Evolutionary conservation across 2,888 invertebrate genomes (phyloP).

Genomic region (Rhagophthalmus giganteus): DNA sequence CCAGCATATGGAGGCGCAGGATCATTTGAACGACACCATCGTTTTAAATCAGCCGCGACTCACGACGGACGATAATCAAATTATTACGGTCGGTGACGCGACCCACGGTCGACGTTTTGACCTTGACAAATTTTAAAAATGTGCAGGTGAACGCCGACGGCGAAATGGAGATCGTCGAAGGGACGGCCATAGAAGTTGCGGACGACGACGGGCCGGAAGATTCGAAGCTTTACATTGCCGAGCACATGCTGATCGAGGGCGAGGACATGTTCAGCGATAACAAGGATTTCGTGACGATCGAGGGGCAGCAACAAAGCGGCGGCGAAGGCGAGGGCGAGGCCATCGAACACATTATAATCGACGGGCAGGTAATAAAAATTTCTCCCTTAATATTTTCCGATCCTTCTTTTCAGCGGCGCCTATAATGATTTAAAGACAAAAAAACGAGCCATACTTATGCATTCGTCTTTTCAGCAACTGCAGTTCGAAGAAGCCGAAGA

Average conservation of each 20-base stretch:
- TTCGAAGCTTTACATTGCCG: slow-evolving; percentile 59
- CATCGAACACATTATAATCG: slow-evolving; percentile 53
- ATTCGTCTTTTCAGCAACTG: slow-evolving; percentile 50
- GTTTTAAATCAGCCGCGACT: slow-evolving; percentile 81
- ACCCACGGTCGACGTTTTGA: no score
- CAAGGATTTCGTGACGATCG: slow-evolving; percentile 35
- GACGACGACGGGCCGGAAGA: slow-evolving; percentile 46
- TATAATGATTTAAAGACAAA: no score
- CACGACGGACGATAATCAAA: slow-evolving; percentile 60
- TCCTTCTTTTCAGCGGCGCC: no score
- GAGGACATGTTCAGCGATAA: slow-evolving; percentile 43
- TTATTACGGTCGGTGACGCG: slow-evolving; percentile 51
- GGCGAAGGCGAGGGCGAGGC: slow-evolving; percentile 41
- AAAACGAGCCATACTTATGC: no score
- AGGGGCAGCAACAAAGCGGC: no score
- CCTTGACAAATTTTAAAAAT: slow-evolving; percentile 32
- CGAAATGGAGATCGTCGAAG: slow-evolving; percentile 50
- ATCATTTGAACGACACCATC: slow-evolving; percentile 78
- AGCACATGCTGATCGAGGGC: slow-evolving; percentile 58
- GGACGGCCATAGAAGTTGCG: slow-evolving; percentile 32
- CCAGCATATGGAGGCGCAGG: slow-evolving; percentile 73
- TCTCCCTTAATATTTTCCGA: no score
- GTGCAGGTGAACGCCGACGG: slow-evolving; percentile 46
- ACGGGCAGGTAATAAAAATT: slow-evolving; percentile 47
- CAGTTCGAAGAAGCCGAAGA: slow-evolving; percentile 46